These are phyloP conservation scores for Macrostomum cliftonense DNA, from an alignment of 2,888 invertebrate species.

Conservation along the genomic window DNA sequence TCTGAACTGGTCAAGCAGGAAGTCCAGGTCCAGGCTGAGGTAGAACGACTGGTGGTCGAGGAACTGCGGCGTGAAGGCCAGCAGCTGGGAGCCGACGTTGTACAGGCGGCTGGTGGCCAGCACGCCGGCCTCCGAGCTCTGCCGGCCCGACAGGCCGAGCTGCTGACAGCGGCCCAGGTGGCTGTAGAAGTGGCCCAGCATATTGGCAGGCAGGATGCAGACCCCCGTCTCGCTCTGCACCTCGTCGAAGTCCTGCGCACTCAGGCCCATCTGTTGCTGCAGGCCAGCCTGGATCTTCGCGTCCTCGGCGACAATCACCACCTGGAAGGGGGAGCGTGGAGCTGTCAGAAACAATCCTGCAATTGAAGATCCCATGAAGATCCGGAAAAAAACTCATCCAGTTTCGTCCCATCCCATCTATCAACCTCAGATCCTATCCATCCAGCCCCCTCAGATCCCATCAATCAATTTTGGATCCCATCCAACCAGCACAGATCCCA, in stretches of 20 bases:
- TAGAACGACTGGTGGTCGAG: conserved; percentile 89
- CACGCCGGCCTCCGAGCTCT: conserved; percentile 84
- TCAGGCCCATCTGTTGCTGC: conserved; percentile 50
- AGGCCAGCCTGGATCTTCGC: conserved; percentile 49
- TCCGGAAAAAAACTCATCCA: no score
- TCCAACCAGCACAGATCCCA: no score
- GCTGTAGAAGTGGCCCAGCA: conserved; percentile 80
- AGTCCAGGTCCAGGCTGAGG: conserved; percentile 86
- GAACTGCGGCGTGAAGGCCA: conserved; percentile 94
- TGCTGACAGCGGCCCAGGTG: conserved; percentile 66
- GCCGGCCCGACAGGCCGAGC: conserved; percentile 75
- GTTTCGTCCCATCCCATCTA: no score
- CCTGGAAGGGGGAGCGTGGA: conserved; percentile 15
- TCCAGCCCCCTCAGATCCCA: no score
- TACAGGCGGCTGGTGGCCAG: conserved; percentile 93
- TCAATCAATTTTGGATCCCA: no score
- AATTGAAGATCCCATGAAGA: no score
- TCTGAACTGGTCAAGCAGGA: conserved; percentile 89
- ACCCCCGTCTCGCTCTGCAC: conserved; percentile 56
- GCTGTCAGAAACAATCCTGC: no score
- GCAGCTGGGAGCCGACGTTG: conserved; percentile 67
- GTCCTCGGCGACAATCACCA: conserved; percentile 88
- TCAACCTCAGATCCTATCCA: no score
- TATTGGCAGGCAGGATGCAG: conserved; percentile 87
- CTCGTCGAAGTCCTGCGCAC: conserved; percentile 68